These are phyloP conservation scores for Oryzias dopingdopingensis DNA, from an alignment of 2,797 vertebrate genomes.

Conservation along the genomic window DNA sequence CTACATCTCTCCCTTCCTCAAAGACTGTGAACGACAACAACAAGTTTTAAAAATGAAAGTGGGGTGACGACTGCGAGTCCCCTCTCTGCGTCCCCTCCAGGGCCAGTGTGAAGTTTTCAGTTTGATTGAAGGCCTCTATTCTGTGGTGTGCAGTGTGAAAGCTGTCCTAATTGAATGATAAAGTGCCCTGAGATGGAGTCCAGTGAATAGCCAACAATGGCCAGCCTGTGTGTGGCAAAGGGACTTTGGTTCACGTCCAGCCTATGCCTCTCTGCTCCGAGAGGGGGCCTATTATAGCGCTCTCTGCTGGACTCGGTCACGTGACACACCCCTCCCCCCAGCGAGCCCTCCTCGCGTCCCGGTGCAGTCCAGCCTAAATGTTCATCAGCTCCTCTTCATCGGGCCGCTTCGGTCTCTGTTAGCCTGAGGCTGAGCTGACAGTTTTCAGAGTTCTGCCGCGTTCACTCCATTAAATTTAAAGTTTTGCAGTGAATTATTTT, in stretches of 20 bases:
- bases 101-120: slow-evolving; percentile 82
- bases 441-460: not conserved
- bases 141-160: slow-evolving; percentile 82
- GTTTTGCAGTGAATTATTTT: too few species aligned
- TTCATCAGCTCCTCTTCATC: slow-evolving; percentile 50
- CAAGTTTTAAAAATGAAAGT: slow-evolving; percentile 70
- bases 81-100: slow-evolving; percentile 69
- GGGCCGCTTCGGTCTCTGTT: slow-evolving; percentile 64
- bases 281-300: slow-evolving; percentile 81
- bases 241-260: slow-evolving; percentile 82
- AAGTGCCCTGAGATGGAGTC: slow-evolving; percentile 83
- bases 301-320: slow-evolving; percentile 78
- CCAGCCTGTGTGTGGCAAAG: slow-evolving; percentile 84
- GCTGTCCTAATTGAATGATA: slow-evolving; percentile 88
- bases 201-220: slow-evolving; percentile 83
- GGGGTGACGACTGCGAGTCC: slow-evolving; percentile 68
- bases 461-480: too few species aligned
- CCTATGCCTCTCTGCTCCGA: slow-evolving; percentile 75
- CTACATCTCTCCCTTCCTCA: slow-evolving; percentile 13
- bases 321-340: slow-evolving; percentile 49
- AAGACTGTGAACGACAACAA: slow-evolving; percentile 50
- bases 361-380: slow-evolving; percentile 53
- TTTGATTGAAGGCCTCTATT: slow-evolving; percentile 84
- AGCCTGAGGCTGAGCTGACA: slow-evolving; percentile 36
- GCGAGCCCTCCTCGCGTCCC: slow-evolving; percentile 7